Conservation (phyloP, 2,113 vertebrate species). For the Laterallus jamaicensis region DNA sequence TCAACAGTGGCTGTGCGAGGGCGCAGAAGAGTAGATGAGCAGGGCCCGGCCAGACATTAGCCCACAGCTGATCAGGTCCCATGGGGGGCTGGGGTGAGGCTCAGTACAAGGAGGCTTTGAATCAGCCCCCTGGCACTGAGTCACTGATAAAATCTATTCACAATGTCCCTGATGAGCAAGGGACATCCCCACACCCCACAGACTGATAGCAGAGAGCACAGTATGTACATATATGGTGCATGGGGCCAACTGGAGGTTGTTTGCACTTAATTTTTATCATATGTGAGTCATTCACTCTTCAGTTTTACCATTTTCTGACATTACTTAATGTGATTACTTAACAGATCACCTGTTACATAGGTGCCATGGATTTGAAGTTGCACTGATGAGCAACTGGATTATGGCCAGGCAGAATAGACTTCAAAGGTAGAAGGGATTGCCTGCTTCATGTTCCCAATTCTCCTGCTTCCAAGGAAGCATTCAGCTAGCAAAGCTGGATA, state of each 20-base stretch:
- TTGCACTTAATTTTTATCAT: neutral
- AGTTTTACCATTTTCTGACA: neutral
- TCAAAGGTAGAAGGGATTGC: accelerated
- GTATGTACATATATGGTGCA: accelerated
- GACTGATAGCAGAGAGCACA: accelerated
- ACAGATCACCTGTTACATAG: neutral
- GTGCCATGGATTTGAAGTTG: neutral
- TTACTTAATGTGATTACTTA: neutral
- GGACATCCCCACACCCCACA: accelerated
- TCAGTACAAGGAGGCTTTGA: neutral
- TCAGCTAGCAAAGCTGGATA: neutral
- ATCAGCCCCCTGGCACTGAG: accelerated
- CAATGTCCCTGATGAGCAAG: accelerated
- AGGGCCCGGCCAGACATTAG: accelerated
- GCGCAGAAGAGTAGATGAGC: accelerated
- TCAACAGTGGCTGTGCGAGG: neutral
- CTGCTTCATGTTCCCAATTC: neutral
- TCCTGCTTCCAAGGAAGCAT: accelerated
- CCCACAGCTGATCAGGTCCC: neutral
- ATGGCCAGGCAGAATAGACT: neutral
- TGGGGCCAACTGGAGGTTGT: accelerated
- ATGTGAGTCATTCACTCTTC: neutral
- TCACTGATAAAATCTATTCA: accelerated
- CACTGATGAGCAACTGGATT: accelerated
- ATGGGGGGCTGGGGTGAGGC: accelerated